Base-by-base conservation (phyloP, 2,888 invertebrate species). In the Latrodectus hesperus region DNA sequence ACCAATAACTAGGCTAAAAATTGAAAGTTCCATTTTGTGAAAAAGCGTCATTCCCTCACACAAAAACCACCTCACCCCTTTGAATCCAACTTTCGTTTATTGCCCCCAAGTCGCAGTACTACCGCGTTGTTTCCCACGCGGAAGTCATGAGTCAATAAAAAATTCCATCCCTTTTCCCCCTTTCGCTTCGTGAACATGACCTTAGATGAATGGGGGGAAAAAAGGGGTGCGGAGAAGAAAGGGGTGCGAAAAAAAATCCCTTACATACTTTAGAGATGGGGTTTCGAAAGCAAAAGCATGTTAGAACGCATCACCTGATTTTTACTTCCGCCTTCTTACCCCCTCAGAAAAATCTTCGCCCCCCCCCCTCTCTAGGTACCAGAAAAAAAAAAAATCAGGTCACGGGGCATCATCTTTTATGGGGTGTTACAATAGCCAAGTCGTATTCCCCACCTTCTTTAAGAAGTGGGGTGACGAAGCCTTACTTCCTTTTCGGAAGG, bases 121-220 rank as follows among this genome's bases (percentile, higher is more conserved):
- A 68, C 77, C 79, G 74, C 84, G 78, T 84, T 79, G 74, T 78
- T 84, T 85, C 84, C 84, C 84, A 85, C 84, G 79, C 84, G 78
- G 79, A 84, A 84, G 78, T 78, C 51, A 73, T 26, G 10, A 64
- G 38, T 26, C 52, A 73, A 73, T 74, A 76, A 81, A 52, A 65
- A 38, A 51, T 10, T 49, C 51, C 76, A 51, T 70, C 67, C 67
- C 72, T 77, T 51, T 38, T 60, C 68, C 86, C 72, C 67, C 65
- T 87, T 87, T 81, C 86, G 71, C 68, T 77, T 17, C 49, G 77
- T 64, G 77, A 71, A 87, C 60, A 75, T 82, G 86, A 87, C 86
- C 86, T 81, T 81, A 81, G 38, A 38, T n/a, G 17, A 38, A 10
- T 4, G 52, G 12, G 52, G 12, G 26, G 65, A 51, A 65, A 73